Evolutionary conservation across 2,797 vertebrate genomes (phyloP).

Genomic region (Ficedula albicollis): DNA sequence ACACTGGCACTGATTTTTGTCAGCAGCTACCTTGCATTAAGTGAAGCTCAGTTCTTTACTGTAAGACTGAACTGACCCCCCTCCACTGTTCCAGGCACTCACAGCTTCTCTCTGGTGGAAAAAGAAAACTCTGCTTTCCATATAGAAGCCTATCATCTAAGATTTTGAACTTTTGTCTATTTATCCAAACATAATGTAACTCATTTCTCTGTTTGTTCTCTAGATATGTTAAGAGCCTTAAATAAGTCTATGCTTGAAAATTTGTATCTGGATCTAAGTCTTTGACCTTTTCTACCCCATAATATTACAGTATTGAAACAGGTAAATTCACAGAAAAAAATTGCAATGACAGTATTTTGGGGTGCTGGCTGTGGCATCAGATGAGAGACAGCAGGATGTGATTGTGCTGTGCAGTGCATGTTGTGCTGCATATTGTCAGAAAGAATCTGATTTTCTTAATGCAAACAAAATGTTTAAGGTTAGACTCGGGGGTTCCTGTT

Average conservation of each 20-base stretch:
- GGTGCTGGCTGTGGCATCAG: not conserved
- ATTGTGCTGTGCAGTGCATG: not conserved
- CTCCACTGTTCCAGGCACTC: not conserved
- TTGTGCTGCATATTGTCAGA: not conserved
- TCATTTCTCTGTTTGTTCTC: not conserved
- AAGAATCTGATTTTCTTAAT: not conserved
- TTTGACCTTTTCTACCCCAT: not conserved
- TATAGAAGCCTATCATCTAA: not conserved
- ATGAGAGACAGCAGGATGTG: not conserved
- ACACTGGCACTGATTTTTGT: not conserved
- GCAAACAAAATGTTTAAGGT: not conserved
- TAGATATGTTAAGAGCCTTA: not conserved
- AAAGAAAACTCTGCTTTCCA: not conserved
- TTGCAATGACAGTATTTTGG: not conserved
- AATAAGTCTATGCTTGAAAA: not conserved
- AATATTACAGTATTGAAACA: not conserved
- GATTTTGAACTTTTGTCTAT: not conserved
- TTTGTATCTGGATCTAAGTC: not conserved
- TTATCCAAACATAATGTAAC: not conserved
- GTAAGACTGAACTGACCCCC: not conserved
- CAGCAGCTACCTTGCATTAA: not conserved
- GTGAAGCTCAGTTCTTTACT: not conserved
- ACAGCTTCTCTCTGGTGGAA: constrained; percentile 4
- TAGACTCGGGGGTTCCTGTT: not conserved
- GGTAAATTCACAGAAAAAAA: not conserved